These are phyloP conservation scores for Microtus montanus DNA, from an alignment of 2,113 vertebrate genomes.

Conservation along the genomic window DNA sequence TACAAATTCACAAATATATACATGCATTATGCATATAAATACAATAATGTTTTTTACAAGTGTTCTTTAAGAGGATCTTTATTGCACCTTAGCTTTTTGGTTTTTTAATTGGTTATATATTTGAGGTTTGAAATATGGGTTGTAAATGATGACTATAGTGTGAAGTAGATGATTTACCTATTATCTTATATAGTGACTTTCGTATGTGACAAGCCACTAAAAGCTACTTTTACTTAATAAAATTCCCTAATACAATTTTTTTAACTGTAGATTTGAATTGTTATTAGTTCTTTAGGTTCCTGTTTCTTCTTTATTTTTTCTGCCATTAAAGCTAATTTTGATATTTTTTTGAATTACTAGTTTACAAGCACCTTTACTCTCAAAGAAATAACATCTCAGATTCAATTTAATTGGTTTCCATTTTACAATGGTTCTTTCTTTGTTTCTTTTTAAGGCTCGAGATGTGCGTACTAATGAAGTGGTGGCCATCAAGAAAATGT, in stretches of 20 bases:
- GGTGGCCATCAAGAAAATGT: slow-evolving; percentile 99
- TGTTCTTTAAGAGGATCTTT: neutral
- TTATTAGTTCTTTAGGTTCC: neutral
- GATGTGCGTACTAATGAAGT: slow-evolving; percentile 98
- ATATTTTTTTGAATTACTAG: slow-evolving; percentile 52
- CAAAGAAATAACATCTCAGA: slow-evolving; percentile 25
- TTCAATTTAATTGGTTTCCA: slow-evolving; percentile 41
- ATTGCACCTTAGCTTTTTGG: neutral
- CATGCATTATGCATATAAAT: neutral
- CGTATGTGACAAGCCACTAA: neutral
- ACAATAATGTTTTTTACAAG: neutral
- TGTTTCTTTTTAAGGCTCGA: slow-evolving; percentile 89
- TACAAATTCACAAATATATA: neutral
- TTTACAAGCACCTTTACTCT: slow-evolving; percentile 34
- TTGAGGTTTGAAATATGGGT: neutral
- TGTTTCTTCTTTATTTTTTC: neutral
- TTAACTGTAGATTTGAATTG: neutral
- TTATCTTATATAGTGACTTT: neutral
- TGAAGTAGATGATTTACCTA: neutral
- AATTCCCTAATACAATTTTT: neutral
- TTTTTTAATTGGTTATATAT: neutral
- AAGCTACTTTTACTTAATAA: slow-evolving; percentile 1
- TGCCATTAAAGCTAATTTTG: neutral
- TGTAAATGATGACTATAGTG: neutral
- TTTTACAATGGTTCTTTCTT: neutral